Percentiles rank a stretch among this genome's conserved stretches.
Conservation (phyloP, 1,140 invertebrate genomes). For the Hormaphis cornu region DNA sequence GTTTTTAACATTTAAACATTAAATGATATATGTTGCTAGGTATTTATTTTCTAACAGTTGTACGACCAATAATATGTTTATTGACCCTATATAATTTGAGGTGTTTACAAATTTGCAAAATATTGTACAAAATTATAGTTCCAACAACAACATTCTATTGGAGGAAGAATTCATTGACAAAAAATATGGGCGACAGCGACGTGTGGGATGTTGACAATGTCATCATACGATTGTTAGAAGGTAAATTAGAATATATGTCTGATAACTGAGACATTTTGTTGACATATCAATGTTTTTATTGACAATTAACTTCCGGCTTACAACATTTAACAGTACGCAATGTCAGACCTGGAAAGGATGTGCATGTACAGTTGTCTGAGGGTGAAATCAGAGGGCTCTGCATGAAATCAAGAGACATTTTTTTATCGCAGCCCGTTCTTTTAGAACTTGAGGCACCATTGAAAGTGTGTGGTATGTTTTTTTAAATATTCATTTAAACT, state of each 20-base stretch:
- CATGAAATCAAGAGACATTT: slow-evolving; percentile 50
- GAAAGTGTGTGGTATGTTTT: slow-evolving; percentile 63
- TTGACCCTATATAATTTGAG: too few species aligned
- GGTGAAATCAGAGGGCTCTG: slow-evolving; percentile 49
- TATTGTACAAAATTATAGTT: too few species aligned
- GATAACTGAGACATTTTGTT: neutral
- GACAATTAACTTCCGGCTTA: neutral
- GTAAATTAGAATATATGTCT: slow-evolving; percentile 18
- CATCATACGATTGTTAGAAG: slow-evolving; percentile 37
- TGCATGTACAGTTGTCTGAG: slow-evolving; percentile 62
- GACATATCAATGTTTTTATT: neutral
- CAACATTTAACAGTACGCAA: slow-evolving; percentile 48
- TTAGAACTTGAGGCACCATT: slow-evolving; percentile 47
- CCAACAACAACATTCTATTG: too few species aligned
- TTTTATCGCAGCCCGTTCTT: slow-evolving; percentile 59
- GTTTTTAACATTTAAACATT: too few species aligned
- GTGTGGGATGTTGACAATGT: slow-evolving; percentile 37
- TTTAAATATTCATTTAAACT: neutral
- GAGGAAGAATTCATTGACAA: too few species aligned
- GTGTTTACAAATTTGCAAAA: too few species aligned
- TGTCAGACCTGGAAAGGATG: slow-evolving; percentile 60
- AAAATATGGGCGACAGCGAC: slow-evolving; percentile 29
- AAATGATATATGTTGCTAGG: too few species aligned
- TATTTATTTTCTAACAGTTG: too few species aligned
- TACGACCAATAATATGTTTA: too few species aligned